Evolutionary conservation across 2,113 vertebrate genomes (phyloP).

Genomic region (Onychostruthus taczanowskii): DNA sequence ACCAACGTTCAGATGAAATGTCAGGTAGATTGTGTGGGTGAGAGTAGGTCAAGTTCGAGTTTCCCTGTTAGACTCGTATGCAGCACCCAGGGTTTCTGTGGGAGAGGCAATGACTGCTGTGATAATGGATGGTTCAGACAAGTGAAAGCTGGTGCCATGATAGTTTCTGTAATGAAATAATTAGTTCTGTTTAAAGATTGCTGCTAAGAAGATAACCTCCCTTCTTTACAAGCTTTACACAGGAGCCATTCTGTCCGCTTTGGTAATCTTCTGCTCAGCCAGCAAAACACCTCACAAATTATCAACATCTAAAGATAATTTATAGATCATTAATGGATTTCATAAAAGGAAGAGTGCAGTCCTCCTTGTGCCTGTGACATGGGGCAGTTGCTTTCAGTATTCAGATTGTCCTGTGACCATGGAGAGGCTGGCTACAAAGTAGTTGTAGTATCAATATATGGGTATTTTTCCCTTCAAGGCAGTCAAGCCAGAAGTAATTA

Average conservation of each 20-base stretch:
- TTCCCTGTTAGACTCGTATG: not conserved
- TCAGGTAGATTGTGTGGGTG: not conserved
- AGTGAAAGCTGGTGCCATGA: conserved; percentile 46
- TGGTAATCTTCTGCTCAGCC: not conserved
- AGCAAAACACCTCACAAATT: not conserved
- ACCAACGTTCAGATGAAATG: not conserved
- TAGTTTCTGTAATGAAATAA: conserved; percentile 55
- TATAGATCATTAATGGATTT: not conserved
- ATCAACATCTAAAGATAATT: not conserved
- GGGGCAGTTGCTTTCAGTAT: not conserved
- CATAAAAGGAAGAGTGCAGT: not conserved
- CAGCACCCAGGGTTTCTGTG: not conserved
- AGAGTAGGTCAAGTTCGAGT: not conserved
- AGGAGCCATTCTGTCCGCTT: not conserved
- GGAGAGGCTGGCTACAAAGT: not conserved
- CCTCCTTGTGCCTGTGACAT: not conserved
- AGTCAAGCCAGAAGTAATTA: not conserved
- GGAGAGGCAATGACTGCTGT: not conserved
- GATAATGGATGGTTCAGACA: not conserved
- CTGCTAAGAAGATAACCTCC: conserved; percentile 39
- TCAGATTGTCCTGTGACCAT: not conserved
- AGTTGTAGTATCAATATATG: not conserved
- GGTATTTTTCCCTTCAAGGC: not conserved
- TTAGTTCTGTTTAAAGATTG: conserved; percentile 51
- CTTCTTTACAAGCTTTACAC: not conserved